Base-by-base conservation (phyloP, 2,113 vertebrate species). In the Ammodytes dubius region DNA sequence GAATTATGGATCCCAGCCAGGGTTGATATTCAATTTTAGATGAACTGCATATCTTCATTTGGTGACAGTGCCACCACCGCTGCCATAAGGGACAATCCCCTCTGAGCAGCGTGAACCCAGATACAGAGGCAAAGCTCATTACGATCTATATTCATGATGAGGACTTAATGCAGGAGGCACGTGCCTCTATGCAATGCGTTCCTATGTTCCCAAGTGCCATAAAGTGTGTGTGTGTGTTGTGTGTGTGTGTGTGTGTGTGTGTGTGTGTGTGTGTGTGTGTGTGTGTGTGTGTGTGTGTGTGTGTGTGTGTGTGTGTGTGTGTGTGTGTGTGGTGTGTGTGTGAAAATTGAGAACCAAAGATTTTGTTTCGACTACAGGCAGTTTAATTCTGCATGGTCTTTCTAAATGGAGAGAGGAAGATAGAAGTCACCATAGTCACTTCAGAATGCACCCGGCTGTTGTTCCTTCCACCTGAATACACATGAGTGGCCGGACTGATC, bases 11-110 rank as follows among this genome's bases (percentile, higher is more conserved):
- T 94, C 87, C 75, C 65, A 77, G 84, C 83, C 89, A 79, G 86
- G 75, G 88, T 90, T 27, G 89, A 91, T 92, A 89, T 92, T 94
- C 91, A 93, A 93, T 94, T 93, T 94, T 93, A 93, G 81, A 93
- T 94, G 93, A 94, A 93, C 87, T 78, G 89, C 81, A 87, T 84
- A 85, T 91, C 86, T 90, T 93, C 91, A 93, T 93, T 90, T 88
- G 87, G 85, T 88, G 93, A 92, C 92, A 90, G 87, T 54, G 73
- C 81, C 61, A 17, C 57, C 61, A 17, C 57, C 6, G 75, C 70
- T 6, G 58, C 89, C 89, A 82, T 84, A 57, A 88, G 89, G 91
- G 87, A 93, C 89, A 89, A 89, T 90, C 86, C 82, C 85, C 77
- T 85, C 90, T 89, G 54, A 74, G 78, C 70, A 67, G 76, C 79